Base-by-base conservation (phyloP, 1,140 invertebrate species). In the Augochlora pura region DNA sequence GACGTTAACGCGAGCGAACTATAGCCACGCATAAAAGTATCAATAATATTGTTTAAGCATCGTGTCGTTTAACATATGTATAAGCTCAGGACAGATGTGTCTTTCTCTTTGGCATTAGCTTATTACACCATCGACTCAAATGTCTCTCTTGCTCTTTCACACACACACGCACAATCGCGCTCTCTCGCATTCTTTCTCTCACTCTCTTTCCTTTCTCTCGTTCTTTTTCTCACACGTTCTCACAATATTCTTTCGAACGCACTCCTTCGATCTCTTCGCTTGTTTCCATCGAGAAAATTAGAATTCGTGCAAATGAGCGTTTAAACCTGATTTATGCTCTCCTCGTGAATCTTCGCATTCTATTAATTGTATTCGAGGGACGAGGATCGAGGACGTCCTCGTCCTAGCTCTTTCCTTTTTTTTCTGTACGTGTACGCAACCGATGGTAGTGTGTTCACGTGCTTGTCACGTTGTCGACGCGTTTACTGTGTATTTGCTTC, bases 41-140 rank as follows among this genome's bases (percentile, higher is more conserved):
- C 89, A 78, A 92, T 92, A 92, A 92, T 92, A 92, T 92, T 85
- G 86, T 86, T 86, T 88, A 93, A 92, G 92, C 91, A 92, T 92
- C 80, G 88, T 91, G 86, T 92, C 88, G 70, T 92, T 52, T 92
- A 93, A 93, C 92, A 93, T 92, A 92, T 92, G 81, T 86, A 87
- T 92, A 93, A 93, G 92, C 91, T 92, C 90, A 91, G 89, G 89
- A 91, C 89, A 92, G 89, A 91, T 90, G 84, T 86, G 90, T 89
- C 73, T 87, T 52, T 82, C 70, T 86, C 86, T 87, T 80, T 88
- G 81, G 76, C 59, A 83, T 87, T 77, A 75, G 72, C 80, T 82
- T 85, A 82, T 67, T 82, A 71, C 38, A n/a, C 71, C 60, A 69
- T 65, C 67, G 81, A 83, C 68, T 72, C 27, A 75, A 81, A 16